Percentiles rank a stretch among this genome's conserved stretches.
These are phyloP conservation scores for Coturnix japonica DNA, from an alignment of 2,113 vertebrate species.

Conservation along the genomic window DNA sequence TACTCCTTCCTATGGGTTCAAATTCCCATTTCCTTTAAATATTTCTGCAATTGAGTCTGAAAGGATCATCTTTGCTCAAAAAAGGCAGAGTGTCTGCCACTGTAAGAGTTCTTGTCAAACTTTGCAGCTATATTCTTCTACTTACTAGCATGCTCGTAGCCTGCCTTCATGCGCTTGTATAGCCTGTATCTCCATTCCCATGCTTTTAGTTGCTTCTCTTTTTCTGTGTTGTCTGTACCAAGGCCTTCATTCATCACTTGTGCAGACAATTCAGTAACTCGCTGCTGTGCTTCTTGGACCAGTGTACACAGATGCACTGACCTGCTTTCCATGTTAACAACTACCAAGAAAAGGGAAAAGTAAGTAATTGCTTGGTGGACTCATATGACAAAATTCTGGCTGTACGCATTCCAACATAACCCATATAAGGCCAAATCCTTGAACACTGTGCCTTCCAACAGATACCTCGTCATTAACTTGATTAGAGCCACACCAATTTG, in stretches of 20 bases:
- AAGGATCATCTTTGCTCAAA: neutral
- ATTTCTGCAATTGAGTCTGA: too few relatives aligned
- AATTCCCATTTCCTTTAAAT: neutral
- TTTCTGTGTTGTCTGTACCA: slow-evolving; percentile 83
- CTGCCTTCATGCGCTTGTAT: slow-evolving; percentile 91
- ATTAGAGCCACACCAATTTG: neutral
- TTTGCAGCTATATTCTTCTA: slow-evolving; percentile 22
- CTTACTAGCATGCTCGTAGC: slow-evolving; percentile 93
- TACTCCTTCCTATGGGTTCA: neutral
- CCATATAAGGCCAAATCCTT: neutral
- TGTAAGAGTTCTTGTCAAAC: too few relatives aligned
- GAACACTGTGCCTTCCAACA: neutral
- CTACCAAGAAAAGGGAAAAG: slow-evolving; percentile 67
- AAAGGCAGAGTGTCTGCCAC: neutral
- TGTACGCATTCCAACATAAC: rapidly evolving
- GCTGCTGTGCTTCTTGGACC: slow-evolving; percentile 89
- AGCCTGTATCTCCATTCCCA: slow-evolving; percentile 95
- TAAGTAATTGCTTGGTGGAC: neutral
- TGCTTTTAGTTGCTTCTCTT: slow-evolving; percentile 88
- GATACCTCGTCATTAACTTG: neutral
- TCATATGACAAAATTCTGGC: neutral
- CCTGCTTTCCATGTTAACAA: slow-evolving; percentile 87
- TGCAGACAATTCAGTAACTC: slow-evolving; percentile 83
- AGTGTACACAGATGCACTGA: slow-evolving; percentile 83
- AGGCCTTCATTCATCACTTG: slow-evolving; percentile 84